These are phyloP conservation scores for Protophormia terraenovae DNA, from an alignment of 2,888 invertebrate species.

Conservation along the genomic window DNA sequence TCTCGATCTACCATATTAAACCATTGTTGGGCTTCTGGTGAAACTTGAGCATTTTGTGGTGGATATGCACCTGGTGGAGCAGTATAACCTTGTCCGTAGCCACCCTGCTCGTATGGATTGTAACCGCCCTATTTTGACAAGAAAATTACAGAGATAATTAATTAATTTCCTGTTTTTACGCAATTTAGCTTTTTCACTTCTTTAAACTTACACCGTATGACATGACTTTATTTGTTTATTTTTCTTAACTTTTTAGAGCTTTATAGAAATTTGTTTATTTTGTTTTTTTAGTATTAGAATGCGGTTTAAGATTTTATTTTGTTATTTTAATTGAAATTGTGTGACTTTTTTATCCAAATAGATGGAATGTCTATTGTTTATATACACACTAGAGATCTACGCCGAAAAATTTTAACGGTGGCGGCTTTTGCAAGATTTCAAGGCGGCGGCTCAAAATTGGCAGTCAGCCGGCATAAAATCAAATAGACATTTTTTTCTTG, in stretches of 20 bases:
- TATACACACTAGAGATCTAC: neutral
- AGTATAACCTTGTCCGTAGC: constrained; percentile 73
- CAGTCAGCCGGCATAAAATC: no score
- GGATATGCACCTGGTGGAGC: constrained; percentile 79
- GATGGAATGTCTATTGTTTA: constrained; percentile 9
- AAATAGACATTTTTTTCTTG: no score
- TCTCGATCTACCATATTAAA: constrained; percentile 92
- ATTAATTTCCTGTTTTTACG: constrained; percentile 10
- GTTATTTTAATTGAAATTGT: constrained; percentile 27
- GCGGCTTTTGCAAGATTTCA: no score
- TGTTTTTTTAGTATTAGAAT: neutral
- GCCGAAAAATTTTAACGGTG: no score
- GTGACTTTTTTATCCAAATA: constrained; percentile 34
- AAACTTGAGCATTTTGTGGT: constrained; percentile 83
- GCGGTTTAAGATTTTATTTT: neutral
- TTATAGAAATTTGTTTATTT: neutral
- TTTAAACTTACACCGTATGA: constrained; percentile 74
- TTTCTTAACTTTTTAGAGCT: neutral
- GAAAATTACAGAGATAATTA: neutral
- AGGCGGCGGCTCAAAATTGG: no score
- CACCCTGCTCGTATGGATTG: constrained; percentile 65
- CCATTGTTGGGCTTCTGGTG: constrained; percentile 91
- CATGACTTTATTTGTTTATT: constrained; percentile 64
- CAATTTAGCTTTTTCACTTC: neutral
- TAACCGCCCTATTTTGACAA: constrained; percentile 54